phyloP scores from a whole-genome alignment of 1,140 invertebrate genomes.

The Cepaea nemoralis region DNA sequence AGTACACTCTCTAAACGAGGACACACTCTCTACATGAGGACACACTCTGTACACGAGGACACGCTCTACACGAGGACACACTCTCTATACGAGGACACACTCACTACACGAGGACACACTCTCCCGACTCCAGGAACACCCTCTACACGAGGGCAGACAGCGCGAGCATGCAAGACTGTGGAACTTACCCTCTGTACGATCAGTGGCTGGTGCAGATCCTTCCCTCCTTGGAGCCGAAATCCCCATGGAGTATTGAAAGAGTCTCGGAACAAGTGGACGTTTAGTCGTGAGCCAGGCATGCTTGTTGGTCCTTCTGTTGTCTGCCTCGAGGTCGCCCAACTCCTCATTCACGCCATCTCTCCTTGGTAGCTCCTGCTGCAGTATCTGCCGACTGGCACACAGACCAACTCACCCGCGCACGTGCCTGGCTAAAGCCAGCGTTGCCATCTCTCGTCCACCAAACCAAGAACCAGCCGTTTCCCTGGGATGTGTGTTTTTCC shows the following conservation, averaged over 20 bases:
- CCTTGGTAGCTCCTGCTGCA: neutral
- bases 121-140: too few relatives aligned
- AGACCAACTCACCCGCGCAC: neutral
- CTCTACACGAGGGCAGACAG: too few relatives aligned
- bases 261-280: constrained; percentile 79
- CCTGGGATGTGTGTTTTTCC: too few relatives aligned
- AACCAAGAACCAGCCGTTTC: too few relatives aligned
- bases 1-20: too few relatives aligned
- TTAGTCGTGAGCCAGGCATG: constrained; percentile 50
- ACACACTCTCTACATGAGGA: too few relatives aligned
- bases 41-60: too few relatives aligned
- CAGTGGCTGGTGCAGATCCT: constrained; percentile 88
- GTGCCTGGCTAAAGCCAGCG: neutral
- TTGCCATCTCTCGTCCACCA: too few relatives aligned
- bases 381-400: neutral
- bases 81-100: too few relatives aligned
- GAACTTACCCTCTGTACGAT: constrained; percentile 89
- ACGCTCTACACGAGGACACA: too few relatives aligned
- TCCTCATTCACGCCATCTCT: constrained; percentile 6
- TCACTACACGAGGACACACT: too few relatives aligned
- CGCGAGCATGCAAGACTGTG: too few relatives aligned
- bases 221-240: constrained; percentile 89
- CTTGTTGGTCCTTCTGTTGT: constrained; percentile 22
- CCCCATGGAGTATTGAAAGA: constrained; percentile 87
- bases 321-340: neutral